Percentiles rank a stretch among this genome's conserved stretches.
phyloP scores from a whole-genome alignment of 92 coral and sea anemone species.

The Zoanthus solanderi region DNA sequence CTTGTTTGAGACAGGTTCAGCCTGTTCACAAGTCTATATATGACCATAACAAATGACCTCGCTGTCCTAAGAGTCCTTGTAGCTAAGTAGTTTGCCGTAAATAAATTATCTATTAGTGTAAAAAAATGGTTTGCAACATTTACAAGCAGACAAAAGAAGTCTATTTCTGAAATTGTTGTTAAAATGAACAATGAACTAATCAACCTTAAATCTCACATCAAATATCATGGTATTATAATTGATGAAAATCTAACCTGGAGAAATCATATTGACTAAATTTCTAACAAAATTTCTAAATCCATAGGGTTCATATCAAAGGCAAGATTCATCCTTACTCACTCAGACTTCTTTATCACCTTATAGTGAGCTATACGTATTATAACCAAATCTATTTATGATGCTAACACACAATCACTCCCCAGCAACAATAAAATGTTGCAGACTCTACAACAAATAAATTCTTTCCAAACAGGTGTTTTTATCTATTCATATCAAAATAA shows the following conservation, averaged over 20 bases:
- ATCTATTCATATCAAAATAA: too few relatives aligned
- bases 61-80: too few relatives aligned
- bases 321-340: neutral
- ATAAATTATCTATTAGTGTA: neutral
- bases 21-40: too few relatives aligned
- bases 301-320: neutral
- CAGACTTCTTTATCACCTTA: too few relatives aligned
- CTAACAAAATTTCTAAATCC: neutral
- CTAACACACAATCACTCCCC: too few relatives aligned
- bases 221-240: neutral
- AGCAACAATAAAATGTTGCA: too few relatives aligned
- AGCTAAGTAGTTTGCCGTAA: neutral
- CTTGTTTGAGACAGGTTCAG: too few relatives aligned
- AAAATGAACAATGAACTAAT: neutral
- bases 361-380: too few relatives aligned
- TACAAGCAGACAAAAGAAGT: slow-evolving; percentile 10
- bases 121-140: neutral
- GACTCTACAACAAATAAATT: too few relatives aligned
- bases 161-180: neutral
- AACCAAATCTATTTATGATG: too few relatives aligned
- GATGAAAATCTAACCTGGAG: neutral
- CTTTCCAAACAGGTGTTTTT: too few relatives aligned
- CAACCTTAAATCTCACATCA: neutral
- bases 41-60: too few relatives aligned
- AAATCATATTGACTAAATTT: neutral